Percentiles rank a stretch among this genome's conserved stretches.
Evolutionary conservation across 2,797 vertebrate species (phyloP).

Genomic region (Vireo griseus): DNA sequence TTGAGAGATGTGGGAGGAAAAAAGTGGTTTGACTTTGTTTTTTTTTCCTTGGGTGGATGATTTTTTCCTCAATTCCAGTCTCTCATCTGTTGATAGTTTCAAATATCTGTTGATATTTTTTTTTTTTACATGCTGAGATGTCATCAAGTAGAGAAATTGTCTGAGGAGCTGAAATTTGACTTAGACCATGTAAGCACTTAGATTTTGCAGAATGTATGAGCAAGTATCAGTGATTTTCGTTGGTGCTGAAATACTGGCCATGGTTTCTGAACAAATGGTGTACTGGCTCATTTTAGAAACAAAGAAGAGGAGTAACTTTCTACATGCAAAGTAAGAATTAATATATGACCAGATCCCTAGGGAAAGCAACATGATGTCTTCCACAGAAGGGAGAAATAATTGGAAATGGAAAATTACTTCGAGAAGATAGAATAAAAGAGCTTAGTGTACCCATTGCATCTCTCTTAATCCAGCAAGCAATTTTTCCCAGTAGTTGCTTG

Average conservation of each 20-base stretch:
- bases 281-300: constrained; percentile 28
- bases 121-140: not conserved
- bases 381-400: not conserved
- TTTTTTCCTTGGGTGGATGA: not conserved
- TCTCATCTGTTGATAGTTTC: not conserved
- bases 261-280: constrained; percentile 2
- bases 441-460: not conserved
- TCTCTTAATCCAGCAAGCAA: not conserved
- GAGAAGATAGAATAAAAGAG: not conserved
- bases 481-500: constrained; percentile 11
- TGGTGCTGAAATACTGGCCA: constrained; percentile 20
- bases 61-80: not conserved
- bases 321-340: constrained; percentile 17
- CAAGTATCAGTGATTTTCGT: constrained; percentile 16
- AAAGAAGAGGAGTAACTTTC: constrained; percentile 17
- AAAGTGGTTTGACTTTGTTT: not conserved
- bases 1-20: not conserved
- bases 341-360: constrained; percentile 15
- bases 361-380: not conserved
- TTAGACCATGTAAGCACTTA: constrained; percentile 3
- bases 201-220: not conserved
- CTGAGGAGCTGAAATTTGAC: constrained; percentile 18
- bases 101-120: not conserved
- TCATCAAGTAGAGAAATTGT: not conserved
- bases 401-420: constrained; percentile 23